Evolutionary conservation across 2,113 vertebrate species (phyloP).

Genomic region (Trichechus manatus): DNA sequence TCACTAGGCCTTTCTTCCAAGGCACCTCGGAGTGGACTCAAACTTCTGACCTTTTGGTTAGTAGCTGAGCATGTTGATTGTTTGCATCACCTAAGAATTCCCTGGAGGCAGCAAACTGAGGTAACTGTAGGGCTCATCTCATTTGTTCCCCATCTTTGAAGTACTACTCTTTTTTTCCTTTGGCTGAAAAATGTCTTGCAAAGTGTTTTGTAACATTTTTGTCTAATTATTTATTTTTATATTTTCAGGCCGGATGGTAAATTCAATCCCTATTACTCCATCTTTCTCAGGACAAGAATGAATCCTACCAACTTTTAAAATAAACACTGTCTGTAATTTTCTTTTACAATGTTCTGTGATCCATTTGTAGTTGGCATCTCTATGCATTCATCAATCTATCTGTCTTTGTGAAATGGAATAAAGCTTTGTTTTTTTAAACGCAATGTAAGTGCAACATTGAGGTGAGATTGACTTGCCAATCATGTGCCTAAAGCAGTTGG

Average conservation of each 20-base stretch:
- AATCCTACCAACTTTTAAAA: background rate
- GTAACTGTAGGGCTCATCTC: background rate
- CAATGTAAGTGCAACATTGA: background rate
- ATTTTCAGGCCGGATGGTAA: background rate
- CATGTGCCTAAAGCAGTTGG: background rate
- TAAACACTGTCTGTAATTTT: background rate
- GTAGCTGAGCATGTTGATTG: too few relatives aligned
- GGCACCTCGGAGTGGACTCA: too few relatives aligned
- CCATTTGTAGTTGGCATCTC: background rate
- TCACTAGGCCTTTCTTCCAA: too few relatives aligned
- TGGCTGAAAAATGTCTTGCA: background rate
- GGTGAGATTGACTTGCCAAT: background rate
- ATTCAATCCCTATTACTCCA: background rate
- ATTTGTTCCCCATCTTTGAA: background rate
- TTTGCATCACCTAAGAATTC: too few relatives aligned
- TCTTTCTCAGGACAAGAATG: background rate
- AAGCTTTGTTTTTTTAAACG: conserved; percentile 6
- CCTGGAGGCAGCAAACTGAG: background rate
- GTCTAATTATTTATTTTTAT: background rate
- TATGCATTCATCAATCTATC: background rate
- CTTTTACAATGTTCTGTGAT: background rate
- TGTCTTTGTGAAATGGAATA: background rate
- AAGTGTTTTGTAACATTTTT: background rate
- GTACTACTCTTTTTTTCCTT: background rate
- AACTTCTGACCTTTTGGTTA: too few relatives aligned